Base-by-base conservation (phyloP, 2,888 invertebrate species). In the Anarsia innoxiella region DNA sequence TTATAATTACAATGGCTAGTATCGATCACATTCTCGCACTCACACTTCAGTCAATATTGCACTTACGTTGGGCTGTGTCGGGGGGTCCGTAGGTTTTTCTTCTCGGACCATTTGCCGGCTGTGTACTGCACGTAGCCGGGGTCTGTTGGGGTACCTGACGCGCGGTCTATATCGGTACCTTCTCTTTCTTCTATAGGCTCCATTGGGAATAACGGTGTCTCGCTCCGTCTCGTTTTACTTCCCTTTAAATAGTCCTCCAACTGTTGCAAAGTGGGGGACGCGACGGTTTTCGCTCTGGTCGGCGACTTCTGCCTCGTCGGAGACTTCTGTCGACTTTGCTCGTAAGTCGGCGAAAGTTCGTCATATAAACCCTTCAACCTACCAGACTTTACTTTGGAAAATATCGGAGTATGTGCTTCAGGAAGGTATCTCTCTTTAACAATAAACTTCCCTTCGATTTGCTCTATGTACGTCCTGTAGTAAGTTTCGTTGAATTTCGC, bases 81-180 rank as follows among this genome's bases (percentile, higher is more conserved):
- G 1, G 90, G 89, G 1, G 90, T 89, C 49, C 88, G 86, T 4
- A 85, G 59, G 53, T 82, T 86, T 14, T 82, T 53, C 33, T 78
- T 82, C 29, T 86, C 84, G 0, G 88, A 87, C 92, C 92, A 92
- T 49, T 89, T 87, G 44, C 88, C 89, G 1, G 90, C 92, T 0
- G 91, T 88, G 57, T 91, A 91, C 54, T 90, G 89, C 1, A 92
- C 92, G 52, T 88, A 92, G 2, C 92, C 92, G 0, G 91, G 91
- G 64, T 92, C 91, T 0, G 88, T 89, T 0, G 92, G 91, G 0
- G 90, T 88, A n/a, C 89, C 90, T 0, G 88, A 88, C 1, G 87
- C 86, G 32, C 86, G 64, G 2, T 76, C 77, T 2, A 59, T 53
- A 16, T 76, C 78, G 1, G 66, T 51, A 1, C 59, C 61, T 23